A percentile compares a stretch with the other conserved stretches of the same genome.
Evolutionary conservation across 2,113 vertebrate genomes (phyloP).

Genomic region (Oostethus manadensis): DNA sequence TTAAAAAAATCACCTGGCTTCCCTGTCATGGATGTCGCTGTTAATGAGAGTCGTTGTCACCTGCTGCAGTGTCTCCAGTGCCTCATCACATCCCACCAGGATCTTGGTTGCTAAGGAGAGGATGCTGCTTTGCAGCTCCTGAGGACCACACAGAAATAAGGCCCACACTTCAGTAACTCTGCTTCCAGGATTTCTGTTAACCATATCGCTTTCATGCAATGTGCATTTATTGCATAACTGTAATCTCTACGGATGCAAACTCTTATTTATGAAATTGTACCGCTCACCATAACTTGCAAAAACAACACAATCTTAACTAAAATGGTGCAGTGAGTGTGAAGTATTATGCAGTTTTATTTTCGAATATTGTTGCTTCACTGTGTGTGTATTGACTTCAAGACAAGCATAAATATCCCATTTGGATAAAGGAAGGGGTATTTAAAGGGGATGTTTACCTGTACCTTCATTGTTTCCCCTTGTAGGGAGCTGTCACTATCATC

Average conservation of each 20-base stretch:
- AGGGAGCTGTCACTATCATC: conserved; percentile 99
- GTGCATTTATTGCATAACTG: neutral
- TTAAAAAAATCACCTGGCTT: conserved; percentile 83
- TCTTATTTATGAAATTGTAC: neutral
- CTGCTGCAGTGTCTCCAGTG: conserved; percentile 93
- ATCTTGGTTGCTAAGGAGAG: conserved; percentile 92
- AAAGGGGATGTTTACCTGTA: conserved; percentile 99
- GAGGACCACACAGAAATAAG: conserved; percentile 46
- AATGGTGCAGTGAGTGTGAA: conserved; percentile 6
- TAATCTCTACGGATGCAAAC: conserved; percentile 2
- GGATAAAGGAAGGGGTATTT: conserved; percentile 69
- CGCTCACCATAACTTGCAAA: neutral
- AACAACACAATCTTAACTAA: conserved; percentile 4
- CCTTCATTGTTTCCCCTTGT: conserved; percentile 99
- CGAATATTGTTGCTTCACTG: neutral
- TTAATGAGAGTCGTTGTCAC: conserved; percentile 93
- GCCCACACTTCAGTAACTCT: conserved; percentile 63
- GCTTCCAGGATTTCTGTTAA: conserved; percentile 26
- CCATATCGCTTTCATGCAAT: conserved; percentile 6
- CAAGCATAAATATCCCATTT: conserved; percentile 15
- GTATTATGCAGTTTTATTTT: neutral
- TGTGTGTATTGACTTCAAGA: conserved; percentile 4
- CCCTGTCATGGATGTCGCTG: conserved; percentile 85
- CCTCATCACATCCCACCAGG: conserved; percentile 94
- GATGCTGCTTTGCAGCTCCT: conserved; percentile 95